These are phyloP conservation scores for Eutrigla gurnardus DNA, from an alignment of 2,797 vertebrate species.

Conservation along the genomic window DNA sequence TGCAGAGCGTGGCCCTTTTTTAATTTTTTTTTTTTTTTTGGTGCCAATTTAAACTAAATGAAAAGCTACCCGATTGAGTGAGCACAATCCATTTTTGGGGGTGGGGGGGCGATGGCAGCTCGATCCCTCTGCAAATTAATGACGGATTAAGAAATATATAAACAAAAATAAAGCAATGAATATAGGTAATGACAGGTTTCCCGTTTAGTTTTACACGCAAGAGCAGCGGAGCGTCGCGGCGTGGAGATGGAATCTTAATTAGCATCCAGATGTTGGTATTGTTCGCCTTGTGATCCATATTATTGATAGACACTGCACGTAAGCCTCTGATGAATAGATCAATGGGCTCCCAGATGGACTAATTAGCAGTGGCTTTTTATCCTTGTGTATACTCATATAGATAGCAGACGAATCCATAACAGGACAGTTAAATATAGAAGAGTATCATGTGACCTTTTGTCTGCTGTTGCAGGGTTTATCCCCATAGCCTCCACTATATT, in stretches of 20 bases:
- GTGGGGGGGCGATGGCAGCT: neutral
- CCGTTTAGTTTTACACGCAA: neutral
- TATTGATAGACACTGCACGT: slow-evolving; percentile 56
- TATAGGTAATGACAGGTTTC: slow-evolving; percentile 23
- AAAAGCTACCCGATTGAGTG: slow-evolving; percentile 29
- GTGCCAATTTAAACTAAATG: slow-evolving; percentile 37
- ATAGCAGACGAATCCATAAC: neutral
- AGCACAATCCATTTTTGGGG: slow-evolving; percentile 16
- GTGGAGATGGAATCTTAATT: slow-evolving; percentile 44
- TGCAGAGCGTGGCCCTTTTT: too few relatives aligned
- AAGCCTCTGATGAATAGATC: slow-evolving; percentile 48
- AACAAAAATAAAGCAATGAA: slow-evolving; percentile 10
- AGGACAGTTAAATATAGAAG: neutral
- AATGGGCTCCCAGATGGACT: slow-evolving; percentile 59
- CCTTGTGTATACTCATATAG: slow-evolving; percentile 8
- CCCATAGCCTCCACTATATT: neutral
- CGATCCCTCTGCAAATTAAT: neutral
- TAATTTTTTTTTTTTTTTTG: neutral
- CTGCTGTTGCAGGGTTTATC: neutral
- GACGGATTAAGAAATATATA: slow-evolving; percentile 17
- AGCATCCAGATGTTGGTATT: slow-evolving; percentile 53
- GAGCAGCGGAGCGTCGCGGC: slow-evolving; percentile 1
- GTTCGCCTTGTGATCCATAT: slow-evolving; percentile 53
- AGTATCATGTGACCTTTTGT: neutral
- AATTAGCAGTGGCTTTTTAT: slow-evolving; percentile 57